Base-by-base conservation (phyloP, 92 coral and sea anemone species). In the Actinostola sp. region DNA sequence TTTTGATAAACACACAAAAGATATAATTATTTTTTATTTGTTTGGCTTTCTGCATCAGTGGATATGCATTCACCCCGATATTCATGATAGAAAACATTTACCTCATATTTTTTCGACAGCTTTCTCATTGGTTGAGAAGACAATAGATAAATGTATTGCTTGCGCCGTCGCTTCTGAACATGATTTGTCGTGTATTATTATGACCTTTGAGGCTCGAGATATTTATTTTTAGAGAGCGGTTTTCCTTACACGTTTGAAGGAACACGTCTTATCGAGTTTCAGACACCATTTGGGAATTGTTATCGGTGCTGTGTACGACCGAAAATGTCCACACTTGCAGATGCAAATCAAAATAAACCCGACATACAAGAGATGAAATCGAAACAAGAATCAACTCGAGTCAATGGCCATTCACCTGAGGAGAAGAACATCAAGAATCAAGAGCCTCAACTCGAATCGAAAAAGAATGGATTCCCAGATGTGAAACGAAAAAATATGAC, bases 401-500 rank as follows among this genome's bases (percentile, higher is more conserved):
- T 36, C 4, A 36, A 11, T 36, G 42, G 42, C 6, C 33, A 23
- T 68, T 49, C 46, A 49, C 21, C 57, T 16, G 62, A 68, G 17
- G 28, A 57, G 13, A 32, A 39, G 17, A 20, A 68, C 10, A n/a
- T 30, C 14, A 41, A 67, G 15, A 52, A 50, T 8, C 43, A 49
- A 16, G 43, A 68, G 14, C 66, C 66, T 5, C 66, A 8, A 15
- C 43, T 30, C 30, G 24, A 26, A 34, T 26, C 28, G 23, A 44
- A 46, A 16, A 4, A 15, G 11, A 58, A 66, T 27, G 72, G 26
- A 15, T 46, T 66, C 21, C 56, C 57, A 0, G 72, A 66, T 39
- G 32, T 66, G 8, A 33, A 21, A 19, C 28, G 62, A 15, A 52
- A 34, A 30, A 59, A 59, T 21, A 34, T 32, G 19, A 33, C 74